These are phyloP conservation scores for Bicyclus anynana DNA, from an alignment of 1,140 invertebrate species.

Conservation along the genomic window DNA sequence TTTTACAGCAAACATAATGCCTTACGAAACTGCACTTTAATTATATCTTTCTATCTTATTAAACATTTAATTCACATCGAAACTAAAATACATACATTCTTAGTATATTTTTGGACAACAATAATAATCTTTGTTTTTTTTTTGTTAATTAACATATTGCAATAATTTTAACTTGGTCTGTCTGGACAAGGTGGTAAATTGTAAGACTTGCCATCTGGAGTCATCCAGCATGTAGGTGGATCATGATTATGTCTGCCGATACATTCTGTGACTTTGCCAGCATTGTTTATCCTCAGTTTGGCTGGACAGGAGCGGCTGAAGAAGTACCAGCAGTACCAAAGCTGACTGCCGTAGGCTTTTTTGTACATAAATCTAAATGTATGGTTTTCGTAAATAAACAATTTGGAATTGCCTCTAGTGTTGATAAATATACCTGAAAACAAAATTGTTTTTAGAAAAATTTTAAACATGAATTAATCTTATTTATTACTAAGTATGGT, in stretches of 20 bases:
- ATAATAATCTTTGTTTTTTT: too few species aligned
- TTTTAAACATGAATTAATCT: slow-evolving; percentile 2
- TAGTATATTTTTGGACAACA: too few species aligned
- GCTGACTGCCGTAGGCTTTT: slow-evolving; percentile 68
- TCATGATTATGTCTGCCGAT: slow-evolving; percentile 69
- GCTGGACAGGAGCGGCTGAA: slow-evolving; percentile 69
- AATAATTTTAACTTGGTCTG: slow-evolving; percentile 33
- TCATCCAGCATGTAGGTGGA: slow-evolving; percentile 70
- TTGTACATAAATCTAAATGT: slow-evolving; percentile 74
- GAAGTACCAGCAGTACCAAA: slow-evolving; percentile 74
- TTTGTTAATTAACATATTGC: too few species aligned
- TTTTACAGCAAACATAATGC: too few species aligned
- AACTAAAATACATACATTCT: too few species aligned
- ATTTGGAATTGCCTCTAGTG: slow-evolving; percentile 69
- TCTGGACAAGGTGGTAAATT: slow-evolving; percentile 56
- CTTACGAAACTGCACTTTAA: too few species aligned
- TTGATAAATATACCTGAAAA: slow-evolving; percentile 73
- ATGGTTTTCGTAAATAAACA: slow-evolving; percentile 71
- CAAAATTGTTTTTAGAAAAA: slow-evolving; percentile 8
- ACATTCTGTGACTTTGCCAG: slow-evolving; percentile 62
- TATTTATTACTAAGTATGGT: neutral
- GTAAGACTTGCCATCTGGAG: slow-evolving; percentile 68
- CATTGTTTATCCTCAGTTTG: slow-evolving; percentile 64
- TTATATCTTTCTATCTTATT: too few species aligned
- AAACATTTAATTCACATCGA: too few species aligned